A percentile compares a stretch with the other conserved stretches of the same genome.
Conservation (phyloP, 1,140 invertebrate species). For the Lasioglossum baleicum region DNA sequence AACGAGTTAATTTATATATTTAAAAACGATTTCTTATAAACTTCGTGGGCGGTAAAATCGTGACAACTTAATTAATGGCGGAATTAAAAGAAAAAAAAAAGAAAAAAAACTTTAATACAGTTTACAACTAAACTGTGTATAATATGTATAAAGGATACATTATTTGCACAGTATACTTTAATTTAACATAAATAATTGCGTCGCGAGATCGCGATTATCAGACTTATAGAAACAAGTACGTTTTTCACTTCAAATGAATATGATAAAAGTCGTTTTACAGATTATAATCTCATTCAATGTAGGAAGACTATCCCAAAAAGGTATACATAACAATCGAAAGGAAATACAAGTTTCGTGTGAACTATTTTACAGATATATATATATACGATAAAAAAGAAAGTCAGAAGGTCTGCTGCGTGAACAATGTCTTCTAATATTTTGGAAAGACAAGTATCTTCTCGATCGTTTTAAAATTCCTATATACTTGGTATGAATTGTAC, state of each 20-base stretch:
- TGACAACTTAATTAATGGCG: slow-evolving; percentile 11
- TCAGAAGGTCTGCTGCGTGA: not conserved
- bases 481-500: slow-evolving; percentile 15
- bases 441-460: slow-evolving; percentile 16
- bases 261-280: not conserved
- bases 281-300: slow-evolving; percentile 13
- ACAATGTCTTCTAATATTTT: slow-evolving; percentile 22
- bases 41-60: not conserved
- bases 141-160: not conserved
- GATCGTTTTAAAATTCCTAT: slow-evolving; percentile 5
- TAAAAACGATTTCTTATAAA: not conserved
- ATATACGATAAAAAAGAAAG: slow-evolving; percentile 9
- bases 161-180: slow-evolving; percentile 11
- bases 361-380: slow-evolving; percentile 16
- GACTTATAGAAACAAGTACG: slow-evolving; percentile 4
- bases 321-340: slow-evolving; percentile 3
- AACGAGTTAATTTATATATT: not conserved
- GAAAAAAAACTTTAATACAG: slow-evolving; percentile 2
- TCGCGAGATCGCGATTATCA: not conserved
- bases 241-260: slow-evolving; percentile 6
- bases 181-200: slow-evolving; percentile 16
- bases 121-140: slow-evolving; percentile 7
- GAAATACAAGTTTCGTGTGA: slow-evolving; percentile 6
- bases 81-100: not conserved
- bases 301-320: slow-evolving; percentile 33